Conservation (phyloP, 2,888 invertebrate genomes). For the Belgica antarctica region DNA sequence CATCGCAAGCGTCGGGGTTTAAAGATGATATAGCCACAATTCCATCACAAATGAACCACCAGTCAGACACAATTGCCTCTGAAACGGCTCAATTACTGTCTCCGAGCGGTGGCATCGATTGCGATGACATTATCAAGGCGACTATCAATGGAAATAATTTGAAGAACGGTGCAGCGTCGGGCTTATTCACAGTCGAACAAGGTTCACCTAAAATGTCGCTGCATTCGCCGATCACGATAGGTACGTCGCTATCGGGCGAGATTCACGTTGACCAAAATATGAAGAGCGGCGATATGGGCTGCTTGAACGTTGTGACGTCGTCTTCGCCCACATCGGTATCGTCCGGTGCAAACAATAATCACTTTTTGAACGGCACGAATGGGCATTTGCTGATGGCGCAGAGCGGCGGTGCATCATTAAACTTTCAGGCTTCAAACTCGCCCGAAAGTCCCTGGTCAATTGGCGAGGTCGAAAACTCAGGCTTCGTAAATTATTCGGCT, state of each 20-base stretch:
- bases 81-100: slow-evolving; percentile 20
- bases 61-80: background rate
- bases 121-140: slow-evolving; percentile 31
- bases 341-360: background rate
- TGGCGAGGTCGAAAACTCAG: slow-evolving; percentile 26
- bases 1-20: background rate
- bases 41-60: background rate
- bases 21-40: slow-evolving; percentile 25
- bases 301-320: slow-evolving; percentile 37
- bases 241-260: background rate
- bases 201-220: slow-evolving; percentile 28
- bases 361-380: slow-evolving; percentile 10
- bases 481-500: slow-evolving; percentile 39
- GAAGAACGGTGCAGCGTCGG: slow-evolving; percentile 20
- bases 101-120: background rate
- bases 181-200: slow-evolving; percentile 8
- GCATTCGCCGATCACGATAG: slow-evolving; percentile 25
- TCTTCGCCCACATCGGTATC: background rate
- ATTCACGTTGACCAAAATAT: slow-evolving; percentile 36
- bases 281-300: slow-evolving; percentile 20
- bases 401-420: slow-evolving; percentile 18
- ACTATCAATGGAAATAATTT: slow-evolving; percentile 34
- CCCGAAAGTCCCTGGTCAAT: slow-evolving; percentile 38
- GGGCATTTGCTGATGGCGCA: slow-evolving; percentile 28
- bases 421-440: slow-evolving; percentile 31